These are phyloP conservation scores for Caenorhabditis virilis DNA, from an alignment of 2,888 invertebrate genomes.

Conservation along the genomic window DNA sequence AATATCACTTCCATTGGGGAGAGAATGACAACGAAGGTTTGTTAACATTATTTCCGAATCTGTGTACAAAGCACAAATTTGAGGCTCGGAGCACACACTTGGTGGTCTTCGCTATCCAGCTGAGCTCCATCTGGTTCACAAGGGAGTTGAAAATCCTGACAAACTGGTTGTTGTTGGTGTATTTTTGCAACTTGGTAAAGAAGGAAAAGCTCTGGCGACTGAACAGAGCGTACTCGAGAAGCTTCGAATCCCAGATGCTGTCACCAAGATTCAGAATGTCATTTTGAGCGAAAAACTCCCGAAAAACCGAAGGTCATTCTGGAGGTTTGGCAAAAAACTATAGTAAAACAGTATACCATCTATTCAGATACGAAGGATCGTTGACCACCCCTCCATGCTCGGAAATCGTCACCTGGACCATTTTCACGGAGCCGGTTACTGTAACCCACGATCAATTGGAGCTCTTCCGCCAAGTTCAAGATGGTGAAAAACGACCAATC, in stretches of 20 bases:
- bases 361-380: conserved; percentile 62
- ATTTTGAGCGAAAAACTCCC: conserved; percentile 56
- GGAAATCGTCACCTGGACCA: conserved; percentile 64
- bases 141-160: conserved; percentile 60
- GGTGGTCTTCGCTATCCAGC: conserved; percentile 60
- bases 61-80: too few species aligned
- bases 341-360: conserved; percentile 37
- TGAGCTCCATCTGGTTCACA: conserved; percentile 66
- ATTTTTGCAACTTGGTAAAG: conserved; percentile 56
- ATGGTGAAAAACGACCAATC: conserved; percentile 47
- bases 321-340: conserved; percentile 50
- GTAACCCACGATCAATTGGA: conserved; percentile 60
- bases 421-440: conserved; percentile 64
- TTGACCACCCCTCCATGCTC: conserved; percentile 67
- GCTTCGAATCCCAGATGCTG: conserved; percentile 31
- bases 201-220: conserved; percentile 39
- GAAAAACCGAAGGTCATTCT: conserved; percentile 52
- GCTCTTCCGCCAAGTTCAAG: conserved; percentile 57
- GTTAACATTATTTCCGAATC: too few species aligned
- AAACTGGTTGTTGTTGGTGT: conserved; percentile 64
- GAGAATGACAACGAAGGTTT: conserved; percentile 60
- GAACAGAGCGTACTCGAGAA: conserved; percentile 39
- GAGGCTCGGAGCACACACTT: conserved; percentile 64
- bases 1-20: conserved; percentile 68
- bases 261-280: conserved; percentile 41